Evolutionary conservation across 2,797 vertebrate genomes (phyloP).

Genomic region (Molossus molossus): DNA sequence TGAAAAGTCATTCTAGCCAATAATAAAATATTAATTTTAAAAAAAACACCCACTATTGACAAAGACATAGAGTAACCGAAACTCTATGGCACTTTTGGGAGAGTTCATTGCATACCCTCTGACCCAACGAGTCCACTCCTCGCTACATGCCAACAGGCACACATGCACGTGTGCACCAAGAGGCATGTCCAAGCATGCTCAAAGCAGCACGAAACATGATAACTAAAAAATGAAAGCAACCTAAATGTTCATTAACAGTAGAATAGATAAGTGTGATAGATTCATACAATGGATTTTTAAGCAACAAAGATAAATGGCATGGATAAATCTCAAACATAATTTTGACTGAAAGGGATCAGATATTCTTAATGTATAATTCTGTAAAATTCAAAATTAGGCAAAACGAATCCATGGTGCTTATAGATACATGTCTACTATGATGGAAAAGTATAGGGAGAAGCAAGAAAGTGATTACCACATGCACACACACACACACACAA

Average conservation of each 20-base stretch:
- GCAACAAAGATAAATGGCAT: not conserved
- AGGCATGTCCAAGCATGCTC: not conserved
- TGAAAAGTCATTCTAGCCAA: conserved; percentile 75
- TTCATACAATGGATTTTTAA: conserved; percentile 31
- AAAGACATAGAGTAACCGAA: not conserved
- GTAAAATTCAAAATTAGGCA: conserved; percentile 20
- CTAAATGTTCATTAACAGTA: not conserved
- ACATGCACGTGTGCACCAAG: no score
- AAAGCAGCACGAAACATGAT: not conserved
- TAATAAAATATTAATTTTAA: conserved; percentile 81
- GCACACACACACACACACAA: no score
- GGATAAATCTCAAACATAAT: conserved; percentile 6
- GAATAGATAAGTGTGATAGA: not conserved
- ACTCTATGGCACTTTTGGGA: not conserved
- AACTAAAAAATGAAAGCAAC: not conserved
- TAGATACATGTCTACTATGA: not conserved
- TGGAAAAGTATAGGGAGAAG: not conserved
- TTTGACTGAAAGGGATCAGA: not conserved
- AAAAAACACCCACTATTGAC: not conserved
- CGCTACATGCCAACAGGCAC: not conserved
- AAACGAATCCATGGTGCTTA: conserved; percentile 40
- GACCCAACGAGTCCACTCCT: not conserved
- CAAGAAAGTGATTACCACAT: not conserved
- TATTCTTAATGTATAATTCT: not conserved
- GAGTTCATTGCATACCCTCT: not conserved